phyloP scores from a whole-genome alignment of 1,140 invertebrate genomes.

The Himalopsyche phryganea region DNA sequence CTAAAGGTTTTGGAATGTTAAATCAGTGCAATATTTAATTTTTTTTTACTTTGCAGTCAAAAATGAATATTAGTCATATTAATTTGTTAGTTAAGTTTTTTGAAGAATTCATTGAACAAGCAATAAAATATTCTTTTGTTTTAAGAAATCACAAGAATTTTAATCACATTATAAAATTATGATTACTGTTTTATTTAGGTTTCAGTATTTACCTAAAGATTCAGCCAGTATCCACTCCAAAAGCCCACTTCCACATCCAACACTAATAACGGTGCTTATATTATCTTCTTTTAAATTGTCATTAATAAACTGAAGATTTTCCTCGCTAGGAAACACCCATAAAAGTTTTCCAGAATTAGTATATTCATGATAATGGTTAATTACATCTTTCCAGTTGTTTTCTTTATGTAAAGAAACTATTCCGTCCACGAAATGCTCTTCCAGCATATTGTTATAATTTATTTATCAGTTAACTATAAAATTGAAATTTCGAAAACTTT shows the following conservation, averaged over 20 bases:
- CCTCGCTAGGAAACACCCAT: conserved; percentile 49
- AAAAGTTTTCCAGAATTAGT: conserved; percentile 43
- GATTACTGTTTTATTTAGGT: too few relatives aligned
- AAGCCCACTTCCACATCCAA: conserved; percentile 50
- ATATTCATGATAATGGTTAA: conserved; percentile 40
- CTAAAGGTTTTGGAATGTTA: too few relatives aligned
- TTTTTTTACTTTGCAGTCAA: too few relatives aligned
- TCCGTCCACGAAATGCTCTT: conserved; percentile 9
- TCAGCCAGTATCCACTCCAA: conserved; percentile 49
- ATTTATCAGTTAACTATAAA: neutral
- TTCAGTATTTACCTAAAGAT: conserved; percentile 40
- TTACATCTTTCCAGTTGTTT: conserved; percentile 44
- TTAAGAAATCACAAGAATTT: too few relatives aligned
- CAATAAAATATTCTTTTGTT: too few relatives aligned
- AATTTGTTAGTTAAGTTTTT: too few relatives aligned
- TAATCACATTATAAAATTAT: too few relatives aligned
- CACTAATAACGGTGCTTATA: conserved; percentile 42
- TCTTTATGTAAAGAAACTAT: conserved; percentile 19
- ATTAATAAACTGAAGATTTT: conserved; percentile 43
- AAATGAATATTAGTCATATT: too few relatives aligned
- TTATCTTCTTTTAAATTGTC: conserved; percentile 35
- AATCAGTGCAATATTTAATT: too few relatives aligned
- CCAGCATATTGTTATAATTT: neutral
- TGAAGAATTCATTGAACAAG: too few relatives aligned
- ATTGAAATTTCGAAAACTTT: too few relatives aligned